Conservation (phyloP, 1,140 invertebrate genomes). For the Aphelinus atriplicis region DNA sequence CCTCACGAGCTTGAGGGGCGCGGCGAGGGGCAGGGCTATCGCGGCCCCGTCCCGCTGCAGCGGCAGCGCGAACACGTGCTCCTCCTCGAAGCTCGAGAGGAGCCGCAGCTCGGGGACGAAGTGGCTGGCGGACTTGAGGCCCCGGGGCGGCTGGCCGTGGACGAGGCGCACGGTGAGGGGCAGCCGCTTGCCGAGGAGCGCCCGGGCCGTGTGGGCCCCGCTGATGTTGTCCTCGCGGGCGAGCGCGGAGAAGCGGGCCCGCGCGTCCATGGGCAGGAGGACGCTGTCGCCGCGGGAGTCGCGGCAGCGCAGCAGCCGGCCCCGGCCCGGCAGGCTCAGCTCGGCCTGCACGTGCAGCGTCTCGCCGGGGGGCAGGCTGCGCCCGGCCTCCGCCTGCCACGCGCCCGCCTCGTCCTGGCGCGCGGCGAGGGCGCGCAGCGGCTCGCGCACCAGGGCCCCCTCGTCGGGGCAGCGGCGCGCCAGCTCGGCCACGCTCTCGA, state of each 20-base stretch:
- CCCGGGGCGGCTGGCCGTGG: constrained; percentile 83
- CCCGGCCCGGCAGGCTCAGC: constrained; percentile 72
- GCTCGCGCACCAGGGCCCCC: constrained; percentile 86
- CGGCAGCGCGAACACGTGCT: constrained; percentile 84
- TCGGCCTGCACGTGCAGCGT: constrained; percentile 81
- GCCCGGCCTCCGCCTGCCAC: constrained; percentile 76
- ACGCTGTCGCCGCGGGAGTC: constrained; percentile 86
- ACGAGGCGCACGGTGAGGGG: constrained; percentile 91
- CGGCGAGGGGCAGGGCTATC: constrained; percentile 84
- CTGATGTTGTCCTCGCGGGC: constrained; percentile 92
- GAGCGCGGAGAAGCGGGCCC: constrained; percentile 89
- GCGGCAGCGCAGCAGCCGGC: constrained; percentile 85
- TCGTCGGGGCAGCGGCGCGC: constrained; percentile 79
- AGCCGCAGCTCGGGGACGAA: constrained; percentile 86
- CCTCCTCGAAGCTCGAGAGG: constrained; percentile 83
- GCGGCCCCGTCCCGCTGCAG: constrained; percentile 81
- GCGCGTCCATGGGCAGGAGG: constrained; percentile 84
- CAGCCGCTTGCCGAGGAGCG: constrained; percentile 85
- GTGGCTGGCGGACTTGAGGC: constrained; percentile 80
- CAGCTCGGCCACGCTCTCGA: constrained; percentile 87
- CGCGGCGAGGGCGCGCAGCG: constrained; percentile 82
- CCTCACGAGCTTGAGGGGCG: constrained; percentile 84
- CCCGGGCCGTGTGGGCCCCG: constrained; percentile 88
- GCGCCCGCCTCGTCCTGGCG: constrained; percentile 72
- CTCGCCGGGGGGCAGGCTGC: constrained; percentile 74